Percentiles rank a stretch among this genome's conserved stretches.
phyloP scores from a whole-genome alignment of 2,113 vertebrate genomes.

The Heterochromis multidens region DNA sequence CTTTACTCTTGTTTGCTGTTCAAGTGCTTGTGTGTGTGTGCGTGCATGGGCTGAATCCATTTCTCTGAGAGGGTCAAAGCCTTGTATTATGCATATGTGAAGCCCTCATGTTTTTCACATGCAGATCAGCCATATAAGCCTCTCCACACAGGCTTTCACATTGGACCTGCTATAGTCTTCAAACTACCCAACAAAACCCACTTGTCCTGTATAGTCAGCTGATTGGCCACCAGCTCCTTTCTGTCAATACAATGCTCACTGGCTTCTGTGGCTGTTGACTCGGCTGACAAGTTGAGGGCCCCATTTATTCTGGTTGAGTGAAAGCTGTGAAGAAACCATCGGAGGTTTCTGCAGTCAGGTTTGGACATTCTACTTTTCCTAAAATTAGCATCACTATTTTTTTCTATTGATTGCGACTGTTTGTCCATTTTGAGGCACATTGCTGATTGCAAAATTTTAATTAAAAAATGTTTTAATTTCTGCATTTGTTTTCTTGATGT shows the following conservation, averaged over 20 bases:
- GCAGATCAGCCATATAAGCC: slow-evolving; percentile 65
- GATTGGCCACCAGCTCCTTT: slow-evolving; percentile 53
- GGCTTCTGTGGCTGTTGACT: slow-evolving; percentile 50
- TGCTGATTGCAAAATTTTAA: neutral
- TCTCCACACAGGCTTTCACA: slow-evolving; percentile 55
- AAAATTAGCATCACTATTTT: neutral
- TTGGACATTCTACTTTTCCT: neutral
- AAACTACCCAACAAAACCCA: slow-evolving; percentile 48
- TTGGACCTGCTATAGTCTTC: slow-evolving; percentile 44
- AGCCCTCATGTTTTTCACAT: slow-evolving; percentile 61
- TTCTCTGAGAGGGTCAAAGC: slow-evolving; percentile 48
- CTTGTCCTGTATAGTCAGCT: slow-evolving; percentile 29
- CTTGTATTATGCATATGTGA: slow-evolving; percentile 26
- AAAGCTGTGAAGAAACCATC: neutral
- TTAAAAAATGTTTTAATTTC: neutral
- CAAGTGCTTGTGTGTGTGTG: slow-evolving; percentile 4
- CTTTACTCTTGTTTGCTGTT: slow-evolving; percentile 13
- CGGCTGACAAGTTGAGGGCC: slow-evolving; percentile 31
- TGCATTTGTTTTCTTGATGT: neutral
- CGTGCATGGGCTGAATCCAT: neutral
- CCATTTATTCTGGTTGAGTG: slow-evolving; percentile 1
- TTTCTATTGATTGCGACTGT: neutral
- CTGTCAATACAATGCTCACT: slow-evolving; percentile 1
- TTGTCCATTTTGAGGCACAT: neutral
- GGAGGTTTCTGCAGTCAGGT: neutral